Conservation (phyloP, 2,113 vertebrate species). For the Halcyon senegalensis region DNA sequence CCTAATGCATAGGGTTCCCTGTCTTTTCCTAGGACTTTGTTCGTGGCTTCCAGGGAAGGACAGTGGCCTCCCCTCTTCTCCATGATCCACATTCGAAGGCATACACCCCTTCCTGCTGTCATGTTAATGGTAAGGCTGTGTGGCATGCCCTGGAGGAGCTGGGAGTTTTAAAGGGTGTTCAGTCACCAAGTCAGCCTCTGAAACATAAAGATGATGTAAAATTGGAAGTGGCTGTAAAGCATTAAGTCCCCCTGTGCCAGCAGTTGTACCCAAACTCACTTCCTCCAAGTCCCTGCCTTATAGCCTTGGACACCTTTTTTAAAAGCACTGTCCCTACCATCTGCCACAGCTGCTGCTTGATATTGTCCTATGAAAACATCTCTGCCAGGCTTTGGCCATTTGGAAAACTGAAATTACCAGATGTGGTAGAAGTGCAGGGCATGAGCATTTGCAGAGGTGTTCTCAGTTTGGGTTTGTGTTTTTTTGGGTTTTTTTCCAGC, state of each 20-base stretch:
- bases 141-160: neutral
- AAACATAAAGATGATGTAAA: neutral
- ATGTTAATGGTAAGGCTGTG: slow-evolving; percentile 71
- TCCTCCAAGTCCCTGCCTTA: neutral
- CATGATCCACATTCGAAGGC: slow-evolving; percentile 76
- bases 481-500: neutral
- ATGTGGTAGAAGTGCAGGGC: neutral
- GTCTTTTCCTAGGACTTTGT: slow-evolving; percentile 68
- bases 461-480: neutral
- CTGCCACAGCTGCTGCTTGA: neutral
- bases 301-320: neutral
- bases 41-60: slow-evolving; percentile 78
- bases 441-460: neutral
- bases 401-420: neutral
- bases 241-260: neutral
- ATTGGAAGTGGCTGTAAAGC: neutral
- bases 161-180: neutral
- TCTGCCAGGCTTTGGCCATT: neutral
- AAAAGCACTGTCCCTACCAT: neutral
- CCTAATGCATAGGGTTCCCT: neutral
- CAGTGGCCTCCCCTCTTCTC: slow-evolving; percentile 77
- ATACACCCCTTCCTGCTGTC: slow-evolving; percentile 74
- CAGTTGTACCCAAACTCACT: neutral
- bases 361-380: neutral
- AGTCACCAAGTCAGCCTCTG: neutral